phyloP scores from a whole-genome alignment of 2,113 vertebrate species.

The human (Homo sapiens) region DNA sequence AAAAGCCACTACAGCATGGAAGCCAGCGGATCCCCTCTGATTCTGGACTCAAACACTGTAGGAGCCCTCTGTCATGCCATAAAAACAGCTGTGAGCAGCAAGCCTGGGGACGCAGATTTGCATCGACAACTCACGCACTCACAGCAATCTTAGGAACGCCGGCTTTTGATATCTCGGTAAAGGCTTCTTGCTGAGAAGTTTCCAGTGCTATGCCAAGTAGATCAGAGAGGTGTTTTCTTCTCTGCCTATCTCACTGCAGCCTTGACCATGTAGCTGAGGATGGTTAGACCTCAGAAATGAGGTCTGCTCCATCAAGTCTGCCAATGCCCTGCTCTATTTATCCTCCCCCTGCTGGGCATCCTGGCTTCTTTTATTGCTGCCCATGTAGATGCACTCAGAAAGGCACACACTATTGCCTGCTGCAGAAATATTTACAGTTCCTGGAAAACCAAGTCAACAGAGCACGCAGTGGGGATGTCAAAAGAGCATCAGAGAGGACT shows the following conservation, averaged over 20 bases:
- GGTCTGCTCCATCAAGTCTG: not conserved
- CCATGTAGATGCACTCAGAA: not conserved
- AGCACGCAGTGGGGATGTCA: not conserved
- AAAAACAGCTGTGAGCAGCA: constrained; percentile 40
- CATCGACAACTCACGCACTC: not conserved
- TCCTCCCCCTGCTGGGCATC: not conserved
- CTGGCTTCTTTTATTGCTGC: not conserved
- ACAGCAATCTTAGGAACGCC: not conserved
- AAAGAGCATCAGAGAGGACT: not conserved
- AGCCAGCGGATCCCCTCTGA: not conserved
- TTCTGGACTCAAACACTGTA: not conserved
- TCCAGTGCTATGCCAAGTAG: not conserved
- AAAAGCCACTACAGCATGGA: constrained; percentile 24
- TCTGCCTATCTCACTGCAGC: not conserved
- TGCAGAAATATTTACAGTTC: not conserved
- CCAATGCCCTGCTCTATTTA: not conserved
- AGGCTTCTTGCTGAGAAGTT: constrained; percentile 32
- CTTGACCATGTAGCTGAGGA: not conserved
- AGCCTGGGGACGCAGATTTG: constrained; percentile 16
- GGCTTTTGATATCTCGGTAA: constrained; percentile 38
- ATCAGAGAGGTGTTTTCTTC: constrained; percentile 42
- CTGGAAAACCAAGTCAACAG: not conserved
- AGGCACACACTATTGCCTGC: not conserved
- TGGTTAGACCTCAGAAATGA: not conserved
- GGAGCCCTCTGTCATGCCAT: not conserved